Evolutionary conservation across 2,888 invertebrate species (phyloP), one percentile per base, ranked within the genome.

Genomic region (Leucania comma): DNA sequence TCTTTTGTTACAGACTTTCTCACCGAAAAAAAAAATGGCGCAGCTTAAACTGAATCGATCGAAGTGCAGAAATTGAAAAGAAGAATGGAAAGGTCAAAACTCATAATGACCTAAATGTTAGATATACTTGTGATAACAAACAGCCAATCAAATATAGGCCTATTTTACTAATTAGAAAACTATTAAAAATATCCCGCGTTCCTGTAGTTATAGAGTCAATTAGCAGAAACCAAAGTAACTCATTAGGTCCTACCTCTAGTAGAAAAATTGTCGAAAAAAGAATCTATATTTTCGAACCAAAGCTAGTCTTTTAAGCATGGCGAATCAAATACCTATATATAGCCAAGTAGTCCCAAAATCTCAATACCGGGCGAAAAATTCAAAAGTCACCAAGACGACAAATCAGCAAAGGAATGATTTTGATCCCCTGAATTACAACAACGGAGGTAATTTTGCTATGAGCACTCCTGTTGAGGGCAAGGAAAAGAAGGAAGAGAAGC

Each of bases 361-460:
- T 0, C 95, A 95, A 67, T 93, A 93, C 61, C 84, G 90, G 35
- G 86, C 88, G 9, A 93, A 93, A 87, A 94, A 88, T 63, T 83
- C 81, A 17, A 87, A 66, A 82, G 88, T 66, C 75, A 88, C 53
- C 22, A 90, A 91, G 59, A 91, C 89, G 29, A 72, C 91, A 14
- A 83, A 81, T 56, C 1, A 64, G 1, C 81, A 89, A 0, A 96
- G 97, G 87, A 80, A 96, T 74, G 87, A 98, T 94, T 90, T 98
- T 87, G 95, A 97, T 95, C 92, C 98, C 84, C 89, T 98, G 95
- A 85, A 98, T 96, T 86, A 97, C 94, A 87, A 98, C 93, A 93
- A 94, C 84, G 95, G 96, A 2, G 96, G 96, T 0, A 96, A 96
- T 60, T 96, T 96, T 86, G 93, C 68, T 2, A 70, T 85, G 89